A percentile compares a stretch with the other conserved stretches of the same genome.
phyloP scores from a whole-genome alignment of 2,797 vertebrate species.

The Pelobates cultripes region DNA sequence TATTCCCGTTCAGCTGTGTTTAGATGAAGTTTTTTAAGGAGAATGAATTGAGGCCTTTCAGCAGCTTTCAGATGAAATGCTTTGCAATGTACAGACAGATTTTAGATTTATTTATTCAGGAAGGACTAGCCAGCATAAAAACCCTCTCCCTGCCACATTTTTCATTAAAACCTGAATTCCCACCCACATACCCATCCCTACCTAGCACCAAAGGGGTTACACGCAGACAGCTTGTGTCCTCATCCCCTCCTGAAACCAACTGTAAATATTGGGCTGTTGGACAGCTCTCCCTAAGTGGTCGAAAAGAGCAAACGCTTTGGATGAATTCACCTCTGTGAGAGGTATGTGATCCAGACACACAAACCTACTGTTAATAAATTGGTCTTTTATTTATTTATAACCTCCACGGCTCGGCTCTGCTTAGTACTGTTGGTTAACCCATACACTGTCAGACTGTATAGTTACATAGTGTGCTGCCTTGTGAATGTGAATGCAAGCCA shows the following conservation, averaged over 20 bases:
- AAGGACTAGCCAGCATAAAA: constrained; percentile 31
- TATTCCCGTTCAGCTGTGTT: constrained; percentile 46
- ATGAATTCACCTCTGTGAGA: constrained; percentile 52
- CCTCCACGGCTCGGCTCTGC: neutral
- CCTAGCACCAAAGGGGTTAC: constrained; percentile 39
- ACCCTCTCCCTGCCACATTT: constrained; percentile 31
- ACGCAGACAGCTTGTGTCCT: constrained; percentile 24
- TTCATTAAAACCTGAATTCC: neutral
- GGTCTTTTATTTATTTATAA: constrained; percentile 26
- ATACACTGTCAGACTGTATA: neutral
- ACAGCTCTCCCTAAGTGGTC: constrained; percentile 44
- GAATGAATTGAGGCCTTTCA: constrained; percentile 55
- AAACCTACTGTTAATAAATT: constrained; percentile 18
- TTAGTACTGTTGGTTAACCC: constrained; percentile 16
- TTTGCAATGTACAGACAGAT: constrained; percentile 48
- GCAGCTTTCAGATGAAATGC: constrained; percentile 42
- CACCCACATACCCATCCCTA: neutral
- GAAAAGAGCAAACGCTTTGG: constrained; percentile 36
- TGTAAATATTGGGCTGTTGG: constrained; percentile 51
- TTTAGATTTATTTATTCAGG: constrained; percentile 52
- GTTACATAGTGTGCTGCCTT: neutral
- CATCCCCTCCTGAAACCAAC: constrained; percentile 22
- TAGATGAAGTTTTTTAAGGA: constrained; percentile 41
- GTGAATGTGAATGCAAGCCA: neutral
- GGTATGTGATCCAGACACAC: constrained; percentile 13